These are phyloP conservation scores for Andrena haemorrhoa DNA, from an alignment of 2,888 invertebrate species.

Conservation along the genomic window DNA sequence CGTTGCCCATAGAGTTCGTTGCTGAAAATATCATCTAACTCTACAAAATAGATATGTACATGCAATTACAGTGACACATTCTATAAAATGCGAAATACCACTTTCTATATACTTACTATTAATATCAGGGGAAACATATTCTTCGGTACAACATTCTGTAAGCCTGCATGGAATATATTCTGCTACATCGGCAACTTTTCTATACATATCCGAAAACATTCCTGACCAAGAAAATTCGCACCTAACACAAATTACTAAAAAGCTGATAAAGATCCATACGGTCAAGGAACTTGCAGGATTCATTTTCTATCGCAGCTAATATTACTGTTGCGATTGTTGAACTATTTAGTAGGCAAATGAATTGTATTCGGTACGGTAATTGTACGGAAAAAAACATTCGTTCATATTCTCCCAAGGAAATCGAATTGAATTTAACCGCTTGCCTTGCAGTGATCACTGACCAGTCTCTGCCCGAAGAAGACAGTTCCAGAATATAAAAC, in stretches of 20 bases:
- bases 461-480: too few species aligned
- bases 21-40: slow-evolving; percentile 85
- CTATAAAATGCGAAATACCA: neutral
- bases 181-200: neutral
- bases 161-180: slow-evolving; percentile 86
- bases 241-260: neutral
- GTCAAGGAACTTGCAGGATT: slow-evolving; percentile 8
- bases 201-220: neutral
- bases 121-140: slow-evolving; percentile 76
- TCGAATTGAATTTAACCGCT: too few species aligned
- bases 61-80: slow-evolving; percentile 37
- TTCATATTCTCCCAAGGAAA: too few species aligned
- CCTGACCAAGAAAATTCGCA: slow-evolving; percentile 16
- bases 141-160: slow-evolving; percentile 87
- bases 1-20: slow-evolving; percentile 92
- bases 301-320: slow-evolving; percentile 31
- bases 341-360: neutral
- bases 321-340: neutral
- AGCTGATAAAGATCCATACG: neutral
- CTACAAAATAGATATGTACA: slow-evolving; percentile 81
- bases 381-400: too few species aligned
- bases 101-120: slow-evolving; percentile 50
- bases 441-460: too few species aligned
- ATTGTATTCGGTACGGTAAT: neutral
- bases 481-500: too few species aligned